Evolutionary conservation across 2,888 invertebrate genomes (phyloP), one percentile per base, ranked within the genome.

Genomic region (Exocentrus adspersus): DNA sequence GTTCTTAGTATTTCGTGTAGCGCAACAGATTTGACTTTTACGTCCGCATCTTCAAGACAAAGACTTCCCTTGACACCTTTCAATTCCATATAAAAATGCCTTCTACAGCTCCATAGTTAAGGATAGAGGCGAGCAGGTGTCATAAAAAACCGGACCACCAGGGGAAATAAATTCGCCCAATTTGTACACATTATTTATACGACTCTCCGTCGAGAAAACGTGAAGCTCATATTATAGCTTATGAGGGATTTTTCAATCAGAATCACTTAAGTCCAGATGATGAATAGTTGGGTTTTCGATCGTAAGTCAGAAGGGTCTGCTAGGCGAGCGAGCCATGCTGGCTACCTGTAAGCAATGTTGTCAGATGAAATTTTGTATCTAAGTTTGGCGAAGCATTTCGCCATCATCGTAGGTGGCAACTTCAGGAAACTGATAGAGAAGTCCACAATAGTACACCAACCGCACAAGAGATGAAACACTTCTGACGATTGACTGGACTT

Each of bases 241-340:
- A 73, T 71, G 70, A 66, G 68, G 66, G 69, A 72, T 74, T 72
- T 73, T 74, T 73, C 74, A 75, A 72, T 74, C 72, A 69, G 67
- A 73, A 73, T 72, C 74, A 72, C 71, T 73, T 73, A 71, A 72
- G 70, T 68, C 71, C 66, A 61, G 48, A 74, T 73, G 74, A 76
- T 72, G 65, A 71, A 75, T 71, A 37, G 65, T 52, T 57, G 70
- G 68, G 65, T 62, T 70, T 65, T 60, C 64, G 67, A 70, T 71
- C 68, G 69, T 71, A 73, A 72, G 72, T 71, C 70, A 69, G 63
- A 48, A 53, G 58, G 53, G 69, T n/a, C 62, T 43, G 43, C 24
- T 61, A 52, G 63, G 56, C 61, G 59, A 51, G 37, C 37, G 5
- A 63, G 60, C 63, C 37, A 12, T 28, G 57, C 37, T 45, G 67